Evolutionary conservation across 2,888 invertebrate species (phyloP), one percentile per base, ranked within the genome.

Genomic region (Aphrophora alni): DNA sequence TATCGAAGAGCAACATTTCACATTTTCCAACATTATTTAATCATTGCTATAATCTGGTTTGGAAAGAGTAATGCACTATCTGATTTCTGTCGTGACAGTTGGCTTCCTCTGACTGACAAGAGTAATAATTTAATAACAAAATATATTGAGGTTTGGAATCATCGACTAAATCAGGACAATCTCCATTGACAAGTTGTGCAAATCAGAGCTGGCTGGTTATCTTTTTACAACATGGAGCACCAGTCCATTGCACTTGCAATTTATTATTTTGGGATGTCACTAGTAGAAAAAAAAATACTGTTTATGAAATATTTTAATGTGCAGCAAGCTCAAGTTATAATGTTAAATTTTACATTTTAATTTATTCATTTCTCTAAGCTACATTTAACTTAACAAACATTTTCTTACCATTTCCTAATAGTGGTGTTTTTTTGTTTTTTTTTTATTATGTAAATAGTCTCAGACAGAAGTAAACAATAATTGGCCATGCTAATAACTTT

Each of bases 11-110:
- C 21, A 21, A 59, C 59, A 59, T 59, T 59, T 59, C 59, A 59
- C n/a, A 59, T 59, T 59, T 21, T n/a, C 59, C 59, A 59, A 59
- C 59, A 59, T 59, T 59, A 59, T 59, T 59, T 59, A 59, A 59
- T 59, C 59, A 59, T 10, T 2, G 1, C n/a, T 0, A 21, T 59
- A 59, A 59, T 59, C 59, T 59, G 59, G n/a, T 59, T 21, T 44
- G 44, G 59, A 21, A n/a, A 59, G 21, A 4, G 59, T 21, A 59
- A 21, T 21, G 5, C 5, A 14, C 59, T 21, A 59, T 59, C 59
- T 59, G 59, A 59, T 59, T n/a, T 14, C 59, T 21, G 59, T 21
- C n/a, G 1, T 59, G 59, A 59, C 59, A 59, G 59, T 21, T 59
- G 59, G 59, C 59, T 59, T 59, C 59, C 59, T 59, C 12, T 59